These are phyloP conservation scores for Smutsia gigantea DNA, from an alignment of 2,797 vertebrate genomes.

Conservation along the genomic window DNA sequence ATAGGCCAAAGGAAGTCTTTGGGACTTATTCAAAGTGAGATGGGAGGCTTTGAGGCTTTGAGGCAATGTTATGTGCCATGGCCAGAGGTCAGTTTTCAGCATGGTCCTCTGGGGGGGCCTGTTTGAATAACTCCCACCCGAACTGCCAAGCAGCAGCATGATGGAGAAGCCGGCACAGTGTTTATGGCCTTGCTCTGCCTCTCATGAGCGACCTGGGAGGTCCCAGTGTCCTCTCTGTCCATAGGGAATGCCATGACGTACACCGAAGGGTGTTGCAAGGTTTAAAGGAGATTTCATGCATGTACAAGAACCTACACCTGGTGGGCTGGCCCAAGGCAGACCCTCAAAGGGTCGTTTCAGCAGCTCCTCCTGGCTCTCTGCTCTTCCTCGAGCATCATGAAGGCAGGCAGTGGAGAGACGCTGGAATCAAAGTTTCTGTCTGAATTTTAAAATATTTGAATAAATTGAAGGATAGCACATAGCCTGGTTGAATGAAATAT, in stretches of 20 bases:
- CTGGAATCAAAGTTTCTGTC: neutral
- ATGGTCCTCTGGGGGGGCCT: neutral
- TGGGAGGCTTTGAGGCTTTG: neutral
- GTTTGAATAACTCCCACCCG: neutral
- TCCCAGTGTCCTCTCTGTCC: neutral
- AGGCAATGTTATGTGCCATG: neutral
- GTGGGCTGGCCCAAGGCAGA: neutral
- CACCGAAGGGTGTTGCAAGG: neutral
- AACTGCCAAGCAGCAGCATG: neutral
- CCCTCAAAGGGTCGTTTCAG: neutral
- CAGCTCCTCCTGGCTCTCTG: neutral
- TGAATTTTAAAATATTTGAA: constrained; percentile 21
- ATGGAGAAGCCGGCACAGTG: neutral
- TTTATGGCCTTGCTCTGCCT: neutral
- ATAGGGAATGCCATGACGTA: neutral
- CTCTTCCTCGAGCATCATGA: neutral
- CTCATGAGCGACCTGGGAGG: neutral
- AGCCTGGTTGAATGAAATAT: neutral
- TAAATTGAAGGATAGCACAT: neutral
- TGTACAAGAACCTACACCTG: neutral
- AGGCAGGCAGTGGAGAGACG: neutral
- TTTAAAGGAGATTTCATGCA: neutral
- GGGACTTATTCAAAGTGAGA: neutral
- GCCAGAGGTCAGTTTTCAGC: neutral
- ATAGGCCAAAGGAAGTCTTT: constrained; percentile 1